Base-by-base conservation (phyloP, 2,797 vertebrate species). In the Eulemur rubriventer region DNA sequence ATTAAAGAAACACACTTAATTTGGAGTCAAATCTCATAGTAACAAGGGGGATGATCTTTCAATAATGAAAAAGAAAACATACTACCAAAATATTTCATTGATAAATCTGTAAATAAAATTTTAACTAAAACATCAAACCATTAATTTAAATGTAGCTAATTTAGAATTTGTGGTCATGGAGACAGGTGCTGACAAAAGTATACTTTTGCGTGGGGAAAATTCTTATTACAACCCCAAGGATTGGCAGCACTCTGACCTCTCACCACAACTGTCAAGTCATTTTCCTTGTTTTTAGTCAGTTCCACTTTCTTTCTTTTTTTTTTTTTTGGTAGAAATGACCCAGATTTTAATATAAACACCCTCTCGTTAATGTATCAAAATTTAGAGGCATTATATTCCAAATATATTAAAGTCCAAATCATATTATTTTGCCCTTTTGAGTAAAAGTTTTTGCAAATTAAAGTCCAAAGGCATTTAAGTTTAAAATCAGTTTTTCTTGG, bases 131-230 rank as follows among this genome's bases (percentile, higher is more conserved):
- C 12, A 81, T 72, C 84, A 95, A 95, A 67, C 28, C 22, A 73
- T 43, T 73, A 11, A 82, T 48, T 86, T 50, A 24, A 13, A 89
- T 30, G 48, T 63, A 82, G 24, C 24, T 80, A 59, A 55, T 84
- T 95, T 87, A 70, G 30, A 92, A 95, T 70, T 76, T 65, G 24
- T 89, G 69, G 43, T 61, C 33, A 76, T 14, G 41, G 69, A 67
- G 24, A 80, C 55, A 78, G 48, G 97, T 97, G 92, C 93, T 96
- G 46, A 90, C 81, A 52, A 97, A 96, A 0, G 28, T 76, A 55
- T 94, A 65, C 35, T 96, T 94, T 22, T 96, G 52, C 73, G 98
- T 98, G 97, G 95, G 97, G 95, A 52, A 73, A 97, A 98, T 90
- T 97, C 98, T 67, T 83, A 78, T 59, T 35, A 80, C 69, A 89